Evolutionary conservation across 2,888 invertebrate genomes (phyloP), one percentile per base, ranked within the genome.

Genomic region (Dasysyrphus albostriatus): DNA sequence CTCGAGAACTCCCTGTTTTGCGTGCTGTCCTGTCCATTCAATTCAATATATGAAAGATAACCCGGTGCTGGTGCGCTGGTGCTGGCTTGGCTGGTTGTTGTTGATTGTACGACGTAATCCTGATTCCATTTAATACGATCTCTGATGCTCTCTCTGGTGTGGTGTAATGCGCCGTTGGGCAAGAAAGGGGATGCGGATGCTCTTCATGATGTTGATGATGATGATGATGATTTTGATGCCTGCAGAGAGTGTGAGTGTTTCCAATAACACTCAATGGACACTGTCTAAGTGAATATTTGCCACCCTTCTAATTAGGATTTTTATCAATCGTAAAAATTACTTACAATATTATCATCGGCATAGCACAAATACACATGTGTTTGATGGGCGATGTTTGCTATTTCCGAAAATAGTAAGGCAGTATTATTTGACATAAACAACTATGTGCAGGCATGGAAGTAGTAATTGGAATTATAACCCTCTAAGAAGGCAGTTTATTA

Each of bases 91-190:
- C 14, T 67, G 65, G 65, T 65, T 83, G 70, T 65, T 83, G 70
- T 75, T 83, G 87, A 87, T 87, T 87, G 78, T 83, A 87, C 78
- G 78, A 79, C 75, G 78, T 83, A 83, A 87, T 87, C 87, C 87
- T 83, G 78, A 83, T 79, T 87, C 51, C 77, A 51, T 87, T 87
- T 87, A 83, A 87, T 87, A 49, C 83, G 83, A 87, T 87, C 87
- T 87, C 74, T 61, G 24, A 24, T 2, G 74, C 54, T 67, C 73
- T 67, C 73, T 76, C 72, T 74, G 42, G 42, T 61, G 51, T 54
- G 54, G 72, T 82, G 73, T 82, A 73, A 69, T 67, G 59, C 49
- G 70, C 72, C 69, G 44, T 16, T 47, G 69, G 74, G 39, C 24
- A 56, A 10, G 19, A 7, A 44, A 14, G 24, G 56, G 59, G 63